phyloP scores from a whole-genome alignment of 2,888 invertebrate species.

The Cerceris ruficornis region DNA sequence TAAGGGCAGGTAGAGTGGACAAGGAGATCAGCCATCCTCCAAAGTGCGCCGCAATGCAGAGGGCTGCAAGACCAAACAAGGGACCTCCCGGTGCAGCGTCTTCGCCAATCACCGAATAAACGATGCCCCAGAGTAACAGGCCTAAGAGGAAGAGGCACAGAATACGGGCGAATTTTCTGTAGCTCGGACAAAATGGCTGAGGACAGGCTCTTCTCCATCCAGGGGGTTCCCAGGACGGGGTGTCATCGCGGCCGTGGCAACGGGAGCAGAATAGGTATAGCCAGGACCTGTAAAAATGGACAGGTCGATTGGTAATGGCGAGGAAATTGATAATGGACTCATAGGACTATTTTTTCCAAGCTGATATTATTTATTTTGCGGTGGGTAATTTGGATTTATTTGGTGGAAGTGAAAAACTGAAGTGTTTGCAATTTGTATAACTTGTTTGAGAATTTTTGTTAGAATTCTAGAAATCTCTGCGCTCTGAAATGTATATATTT shows the following conservation, averaged over 20 bases:
- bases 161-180: slow-evolving; percentile 91
- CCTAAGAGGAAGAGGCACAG: slow-evolving; percentile 89
- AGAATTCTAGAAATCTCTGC: too few species aligned
- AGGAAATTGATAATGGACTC: background rate
- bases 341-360: background rate
- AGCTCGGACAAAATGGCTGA: slow-evolving; percentile 92
- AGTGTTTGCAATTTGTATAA: too few species aligned
- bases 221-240: slow-evolving; percentile 91
- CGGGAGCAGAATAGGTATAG: slow-evolving; percentile 91
- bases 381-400: too few species aligned
- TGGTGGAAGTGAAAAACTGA: too few species aligned
- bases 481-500: too few species aligned
- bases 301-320: background rate
- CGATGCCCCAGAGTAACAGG: slow-evolving; percentile 88
- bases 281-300: slow-evolving; percentile 87
- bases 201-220: slow-evolving; percentile 92
- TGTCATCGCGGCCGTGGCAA: slow-evolving; percentile 88
- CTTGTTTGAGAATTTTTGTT: too few species aligned
- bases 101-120: slow-evolving; percentile 89
- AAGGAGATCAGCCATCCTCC: slow-evolving; percentile 92
- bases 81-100: slow-evolving; percentile 93
- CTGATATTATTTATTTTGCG: too few species aligned
- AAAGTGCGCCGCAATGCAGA: slow-evolving; percentile 90
- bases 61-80: slow-evolving; percentile 89
- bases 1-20: slow-evolving; percentile 91